Evolutionary conservation across 2,113 vertebrate genomes (phyloP), one percentile per base, ranked within the genome.

Genomic region (Bubo bubo): DNA sequence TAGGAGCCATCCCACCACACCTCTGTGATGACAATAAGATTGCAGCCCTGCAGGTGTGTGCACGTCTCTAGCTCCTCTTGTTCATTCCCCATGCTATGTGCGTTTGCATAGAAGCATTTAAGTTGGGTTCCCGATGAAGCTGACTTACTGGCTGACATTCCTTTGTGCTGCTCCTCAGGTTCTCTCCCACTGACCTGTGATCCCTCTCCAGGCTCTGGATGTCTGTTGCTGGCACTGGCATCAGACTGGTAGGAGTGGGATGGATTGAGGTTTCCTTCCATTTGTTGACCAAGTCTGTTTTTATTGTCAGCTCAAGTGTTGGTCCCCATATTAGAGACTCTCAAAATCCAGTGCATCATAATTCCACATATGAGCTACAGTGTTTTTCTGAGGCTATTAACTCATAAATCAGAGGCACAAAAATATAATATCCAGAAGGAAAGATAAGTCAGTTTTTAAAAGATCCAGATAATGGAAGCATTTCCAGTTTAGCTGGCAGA

Each of bases 311-410:
- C 7, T 66, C 45, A 49, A 12, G 12, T 58, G 18, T 39, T 62
- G 63, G 10, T 6, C 11, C 32, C 14, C 5, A 7, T 81, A 30
- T 64, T 73, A 28, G 18, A 52, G 22, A n/a, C 7, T 45, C 34
- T 55, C 27, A 70, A 35, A 5, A 17, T 68, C 26, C 30, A 0
- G 0, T 37, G 12, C 12, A 17, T 70, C 30, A 62, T 56, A 77
- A 43, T 4, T 1, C 2, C 10, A 14, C 1, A 1, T 60, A n/a
- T 20, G 52, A 89, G 5, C 4, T 56, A 26, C n/a, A 39, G 20
- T 43, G 3, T 16, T 71, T 74, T 23, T 71, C 45, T 75, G 26
- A 62, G 28, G 39, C 20, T 45, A 6, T 15, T 53, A 75, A 67
- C 13, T 58, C 26, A n/a, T 9, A 32, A 87, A 85, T 20, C 17